Evolutionary conservation across 2,888 invertebrate genomes (phyloP).

Genomic region (Druceiella hillmani): DNA sequence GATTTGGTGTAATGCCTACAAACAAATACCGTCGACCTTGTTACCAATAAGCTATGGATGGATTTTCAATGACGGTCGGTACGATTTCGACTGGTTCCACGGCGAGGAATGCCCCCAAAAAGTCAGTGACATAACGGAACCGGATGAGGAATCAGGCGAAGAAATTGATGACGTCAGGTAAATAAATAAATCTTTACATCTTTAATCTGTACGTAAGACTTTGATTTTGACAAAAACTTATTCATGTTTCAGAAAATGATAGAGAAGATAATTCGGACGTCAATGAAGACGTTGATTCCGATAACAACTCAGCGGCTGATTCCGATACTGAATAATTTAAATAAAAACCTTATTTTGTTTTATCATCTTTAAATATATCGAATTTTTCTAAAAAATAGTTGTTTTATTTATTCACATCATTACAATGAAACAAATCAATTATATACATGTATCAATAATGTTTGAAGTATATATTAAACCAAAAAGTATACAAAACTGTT

Average conservation of each 20-base stretch:
- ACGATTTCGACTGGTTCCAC: slow-evolving; percentile 24
- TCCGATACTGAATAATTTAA: slow-evolving; percentile 20
- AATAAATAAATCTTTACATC: slow-evolving; percentile 15
- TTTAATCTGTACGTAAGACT: slow-evolving; percentile 12
- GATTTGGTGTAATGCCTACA: slow-evolving; percentile 24
- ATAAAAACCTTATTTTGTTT: slow-evolving; percentile 18
- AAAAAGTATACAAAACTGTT: too few species aligned
- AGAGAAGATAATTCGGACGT: slow-evolving; percentile 23
- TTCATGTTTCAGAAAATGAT: slow-evolving; percentile 24
- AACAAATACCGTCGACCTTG: slow-evolving; percentile 22
- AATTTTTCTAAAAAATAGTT: slow-evolving; percentile 13
- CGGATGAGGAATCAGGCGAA: slow-evolving; percentile 20
- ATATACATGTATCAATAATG: too few species aligned
- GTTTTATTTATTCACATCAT: slow-evolving; percentile 15
- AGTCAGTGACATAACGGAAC: slow-evolving; percentile 20
- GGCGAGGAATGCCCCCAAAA: slow-evolving; percentile 24
- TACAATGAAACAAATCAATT: slow-evolving; percentile 13
- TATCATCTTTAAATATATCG: slow-evolving; percentile 13
- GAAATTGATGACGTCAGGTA: slow-evolving; percentile 16
- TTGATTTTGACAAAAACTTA: slow-evolving; percentile 17
- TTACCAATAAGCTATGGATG: slow-evolving; percentile 23
- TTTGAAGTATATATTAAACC: too few species aligned
- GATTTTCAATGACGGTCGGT: slow-evolving; percentile 22
- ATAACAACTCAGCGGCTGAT: slow-evolving; percentile 19
- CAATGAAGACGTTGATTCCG: slow-evolving; percentile 18